phyloP scores from a whole-genome alignment of 2,888 invertebrate species.

The Leistus spinibarbis region DNA sequence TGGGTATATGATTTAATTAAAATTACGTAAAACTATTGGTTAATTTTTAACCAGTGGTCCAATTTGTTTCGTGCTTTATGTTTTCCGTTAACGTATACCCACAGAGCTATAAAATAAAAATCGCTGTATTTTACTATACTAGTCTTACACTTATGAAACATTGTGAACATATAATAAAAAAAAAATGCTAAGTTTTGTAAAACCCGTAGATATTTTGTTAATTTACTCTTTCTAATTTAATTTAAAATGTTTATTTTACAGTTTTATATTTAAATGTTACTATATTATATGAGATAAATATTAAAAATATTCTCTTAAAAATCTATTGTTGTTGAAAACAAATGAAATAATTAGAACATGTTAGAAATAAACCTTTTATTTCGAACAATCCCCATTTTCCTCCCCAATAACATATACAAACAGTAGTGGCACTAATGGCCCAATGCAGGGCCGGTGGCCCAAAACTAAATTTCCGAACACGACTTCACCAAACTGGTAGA shows the following conservation, averaged over 20 bases:
- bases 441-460: too few relatives aligned
- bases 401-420: not conserved
- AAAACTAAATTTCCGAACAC: too few relatives aligned
- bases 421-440: too few relatives aligned
- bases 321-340: constrained; percentile 32
- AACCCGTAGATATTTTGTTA: constrained; percentile 8
- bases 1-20: constrained; percentile 3
- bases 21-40: not conserved
- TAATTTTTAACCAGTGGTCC: not conserved
- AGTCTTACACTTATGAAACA: constrained; percentile 21
- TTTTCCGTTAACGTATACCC: too few relatives aligned
- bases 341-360: constrained; percentile 31
- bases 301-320: constrained; percentile 35
- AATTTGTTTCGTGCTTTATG: not conserved
- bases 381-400: not conserved
- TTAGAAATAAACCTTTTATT: constrained; percentile 8
- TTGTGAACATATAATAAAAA: constrained; percentile 10
- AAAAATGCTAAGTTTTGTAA: constrained; percentile 16
- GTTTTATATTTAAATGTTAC: constrained; percentile 35
- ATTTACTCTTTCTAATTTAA: constrained; percentile 24
- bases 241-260: constrained; percentile 31
- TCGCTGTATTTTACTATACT: constrained; percentile 31
- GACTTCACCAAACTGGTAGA: too few relatives aligned
- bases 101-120: too few relatives aligned
- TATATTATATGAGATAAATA: constrained; percentile 35